Conservation (phyloP, 2,113 vertebrate species). For the Perca schrenkii region DNA sequence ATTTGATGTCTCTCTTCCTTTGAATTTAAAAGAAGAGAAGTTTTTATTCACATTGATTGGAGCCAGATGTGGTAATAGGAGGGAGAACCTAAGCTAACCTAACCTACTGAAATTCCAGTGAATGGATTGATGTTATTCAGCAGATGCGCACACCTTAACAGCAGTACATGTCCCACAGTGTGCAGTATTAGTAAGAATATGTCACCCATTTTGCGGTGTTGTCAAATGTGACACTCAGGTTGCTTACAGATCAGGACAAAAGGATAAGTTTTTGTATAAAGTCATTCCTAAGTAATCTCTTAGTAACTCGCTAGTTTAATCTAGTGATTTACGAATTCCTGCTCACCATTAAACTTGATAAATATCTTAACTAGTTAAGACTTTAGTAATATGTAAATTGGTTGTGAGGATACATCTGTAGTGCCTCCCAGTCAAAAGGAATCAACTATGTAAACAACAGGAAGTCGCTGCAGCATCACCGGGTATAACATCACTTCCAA, state of each 20-base stretch:
- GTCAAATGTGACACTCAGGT: background rate
- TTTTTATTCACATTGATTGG: slow-evolving; percentile 87
- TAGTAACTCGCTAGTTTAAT: background rate
- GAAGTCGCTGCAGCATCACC: background rate
- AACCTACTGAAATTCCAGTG: slow-evolving; percentile 62
- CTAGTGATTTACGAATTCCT: background rate
- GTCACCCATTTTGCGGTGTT: background rate
- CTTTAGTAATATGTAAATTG: background rate
- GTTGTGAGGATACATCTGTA: background rate
- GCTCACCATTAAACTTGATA: background rate
- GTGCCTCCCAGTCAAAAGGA: background rate
- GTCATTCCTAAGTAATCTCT: background rate
- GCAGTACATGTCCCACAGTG: background rate
- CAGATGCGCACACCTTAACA: slow-evolving; percentile 49
- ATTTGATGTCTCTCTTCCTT: slow-evolving; percentile 87
- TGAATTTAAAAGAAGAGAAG: slow-evolving; percentile 78
- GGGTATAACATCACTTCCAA: slow-evolving; percentile 5
- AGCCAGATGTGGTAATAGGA: slow-evolving; percentile 89
- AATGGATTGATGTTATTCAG: slow-evolving; percentile 63
- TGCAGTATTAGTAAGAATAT: background rate
- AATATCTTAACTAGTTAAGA: background rate
- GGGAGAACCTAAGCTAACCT: slow-evolving; percentile 69
- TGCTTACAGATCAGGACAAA: background rate
- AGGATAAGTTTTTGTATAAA: background rate
- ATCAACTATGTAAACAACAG: background rate